A percentile compares a stretch with the other conserved stretches of the same genome.
Evolutionary conservation across 2,888 invertebrate genomes (phyloP).

Genomic region (Cheilosia vernalis): DNA sequence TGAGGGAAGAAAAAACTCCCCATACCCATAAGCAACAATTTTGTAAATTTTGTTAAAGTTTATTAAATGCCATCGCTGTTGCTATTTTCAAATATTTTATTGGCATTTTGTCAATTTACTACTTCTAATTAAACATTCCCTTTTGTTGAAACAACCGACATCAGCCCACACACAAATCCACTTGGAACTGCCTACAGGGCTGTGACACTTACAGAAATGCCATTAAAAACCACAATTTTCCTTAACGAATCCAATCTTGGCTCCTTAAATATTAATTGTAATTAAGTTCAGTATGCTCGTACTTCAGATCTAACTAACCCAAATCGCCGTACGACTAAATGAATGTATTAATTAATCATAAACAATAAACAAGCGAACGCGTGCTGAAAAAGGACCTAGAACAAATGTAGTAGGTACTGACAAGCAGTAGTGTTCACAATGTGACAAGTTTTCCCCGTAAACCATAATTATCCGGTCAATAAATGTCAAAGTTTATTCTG

Average conservation of each 20-base stretch:
- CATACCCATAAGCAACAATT: no score
- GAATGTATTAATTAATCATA: constrained; percentile 70
- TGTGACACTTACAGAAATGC: neutral
- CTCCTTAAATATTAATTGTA: neutral
- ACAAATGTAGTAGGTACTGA: no score
- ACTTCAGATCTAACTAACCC: neutral
- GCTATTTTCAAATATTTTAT: no score
- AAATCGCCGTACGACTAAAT: constrained; percentile 35
- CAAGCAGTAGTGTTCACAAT: constrained; percentile 21
- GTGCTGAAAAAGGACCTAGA: no score
- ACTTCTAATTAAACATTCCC: no score
- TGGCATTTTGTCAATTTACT: no score
- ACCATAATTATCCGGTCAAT: constrained; percentile 73
- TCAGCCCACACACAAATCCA: no score
- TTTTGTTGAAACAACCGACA: no score
- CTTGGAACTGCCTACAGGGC: neutral
- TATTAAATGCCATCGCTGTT: no score
- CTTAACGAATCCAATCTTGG: neutral
- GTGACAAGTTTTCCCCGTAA: constrained; percentile 67
- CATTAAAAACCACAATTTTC: neutral
- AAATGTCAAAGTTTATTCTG: constrained; percentile 71
- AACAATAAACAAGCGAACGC: constrained; percentile 46
- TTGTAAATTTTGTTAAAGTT: no score
- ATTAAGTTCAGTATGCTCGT: neutral
- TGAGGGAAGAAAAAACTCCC: no score